Conservation (phyloP, 2,888 invertebrate genomes). For the Parnassius orleans region DNA sequence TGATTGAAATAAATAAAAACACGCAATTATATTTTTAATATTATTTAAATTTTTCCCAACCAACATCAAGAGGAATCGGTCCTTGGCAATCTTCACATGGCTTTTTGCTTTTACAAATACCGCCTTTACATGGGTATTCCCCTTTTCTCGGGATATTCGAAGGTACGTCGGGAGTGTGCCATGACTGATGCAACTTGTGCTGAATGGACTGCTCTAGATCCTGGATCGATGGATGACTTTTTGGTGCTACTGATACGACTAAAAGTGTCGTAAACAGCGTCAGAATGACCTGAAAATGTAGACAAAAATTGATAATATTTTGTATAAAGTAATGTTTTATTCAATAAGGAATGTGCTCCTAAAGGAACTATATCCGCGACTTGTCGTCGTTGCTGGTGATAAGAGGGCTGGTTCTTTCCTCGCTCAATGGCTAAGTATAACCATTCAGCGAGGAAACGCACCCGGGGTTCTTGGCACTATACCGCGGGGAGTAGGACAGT, state of each 20-base stretch:
- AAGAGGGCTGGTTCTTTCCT: too few relatives aligned
- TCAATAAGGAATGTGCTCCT: too few relatives aligned
- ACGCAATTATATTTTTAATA: background rate
- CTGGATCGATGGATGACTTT: conserved; percentile 26
- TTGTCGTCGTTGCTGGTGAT: too few relatives aligned
- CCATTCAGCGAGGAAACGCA: too few relatives aligned
- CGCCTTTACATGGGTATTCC: conserved; percentile 46
- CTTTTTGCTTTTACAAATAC: conserved; percentile 40
- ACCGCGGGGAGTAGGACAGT: too few relatives aligned
- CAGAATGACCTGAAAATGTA: conserved; percentile 12
- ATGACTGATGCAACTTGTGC: conserved; percentile 51
- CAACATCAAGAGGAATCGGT: conserved; percentile 39
- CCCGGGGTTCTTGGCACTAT: too few relatives aligned
- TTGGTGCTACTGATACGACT: conserved; percentile 26
- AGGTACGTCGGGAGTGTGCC: conserved; percentile 41
- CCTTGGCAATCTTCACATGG: conserved; percentile 46
- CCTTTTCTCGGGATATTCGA: conserved; percentile 51
- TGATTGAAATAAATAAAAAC: background rate
- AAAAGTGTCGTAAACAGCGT: conserved; percentile 4
- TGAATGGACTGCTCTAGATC: conserved; percentile 44
- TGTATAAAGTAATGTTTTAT: too few relatives aligned
- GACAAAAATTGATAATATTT: too few relatives aligned
- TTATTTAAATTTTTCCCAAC: conserved; percentile 31
- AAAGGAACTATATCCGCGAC: too few relatives aligned
- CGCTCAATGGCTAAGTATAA: too few relatives aligned